These are phyloP conservation scores for Lonchura striata DNA, from an alignment of 2,113 vertebrate species.

Conservation along the genomic window DNA sequence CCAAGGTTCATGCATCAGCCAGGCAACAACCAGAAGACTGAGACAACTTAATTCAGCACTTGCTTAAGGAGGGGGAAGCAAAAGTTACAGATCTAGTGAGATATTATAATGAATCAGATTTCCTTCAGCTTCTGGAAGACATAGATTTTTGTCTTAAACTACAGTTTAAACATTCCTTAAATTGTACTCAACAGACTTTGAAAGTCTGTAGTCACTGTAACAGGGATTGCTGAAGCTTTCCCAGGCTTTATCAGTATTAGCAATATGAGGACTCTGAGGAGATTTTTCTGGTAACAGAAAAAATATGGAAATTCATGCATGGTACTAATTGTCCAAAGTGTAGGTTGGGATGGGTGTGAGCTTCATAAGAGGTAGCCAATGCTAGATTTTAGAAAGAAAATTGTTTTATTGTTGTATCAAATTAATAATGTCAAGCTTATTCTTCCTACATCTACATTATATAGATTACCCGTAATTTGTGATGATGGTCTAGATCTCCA, in stretches of 20 bases:
- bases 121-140: background rate
- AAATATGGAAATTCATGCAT: background rate
- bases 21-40: background rate
- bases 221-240: background rate
- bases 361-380: background rate
- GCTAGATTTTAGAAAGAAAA: background rate
- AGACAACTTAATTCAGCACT: background rate
- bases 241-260: background rate
- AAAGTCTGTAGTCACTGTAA: background rate
- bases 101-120: background rate
- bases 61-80: background rate
- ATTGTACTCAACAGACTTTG: background rate
- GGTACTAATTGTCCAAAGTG: background rate
- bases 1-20: background rate
- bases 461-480: background rate
- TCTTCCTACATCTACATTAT: background rate
- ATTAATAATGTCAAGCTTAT: background rate
- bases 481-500: background rate
- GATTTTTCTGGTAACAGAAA: background rate
- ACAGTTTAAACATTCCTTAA: background rate
- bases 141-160: background rate
- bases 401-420: background rate
- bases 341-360: background rate
- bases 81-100: background rate
- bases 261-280: background rate